These are phyloP conservation scores for Drosophila multiciliata DNA, from an alignment of 2,888 invertebrate genomes.

Conservation along the genomic window DNA sequence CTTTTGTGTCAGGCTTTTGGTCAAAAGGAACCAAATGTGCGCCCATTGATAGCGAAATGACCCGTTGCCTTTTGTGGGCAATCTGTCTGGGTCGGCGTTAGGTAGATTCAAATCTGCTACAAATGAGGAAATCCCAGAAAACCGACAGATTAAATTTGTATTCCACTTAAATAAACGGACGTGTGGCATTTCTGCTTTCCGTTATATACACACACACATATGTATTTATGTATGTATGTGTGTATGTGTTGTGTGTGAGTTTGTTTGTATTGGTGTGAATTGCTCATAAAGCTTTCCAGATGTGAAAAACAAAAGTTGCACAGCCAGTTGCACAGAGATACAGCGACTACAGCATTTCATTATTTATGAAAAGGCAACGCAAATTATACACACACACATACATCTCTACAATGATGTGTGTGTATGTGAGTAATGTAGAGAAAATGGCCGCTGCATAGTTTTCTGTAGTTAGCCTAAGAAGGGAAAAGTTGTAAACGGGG, in stretches of 20 bases:
- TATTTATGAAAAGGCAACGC: constrained; percentile 71
- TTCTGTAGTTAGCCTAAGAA: constrained; percentile 48
- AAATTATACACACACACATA: constrained; percentile 61
- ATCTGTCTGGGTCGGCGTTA: too few relatives aligned
- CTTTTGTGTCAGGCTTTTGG: constrained; percentile 36
- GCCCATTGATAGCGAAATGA: constrained; percentile 53
- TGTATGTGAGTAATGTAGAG: constrained; percentile 56
- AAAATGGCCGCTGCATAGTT: constrained; percentile 59
- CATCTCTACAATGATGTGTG: constrained; percentile 4
- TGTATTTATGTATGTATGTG: neutral
- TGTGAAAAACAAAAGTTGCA: constrained; percentile 54
- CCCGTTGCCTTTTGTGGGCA: neutral
- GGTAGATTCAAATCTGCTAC: constrained; percentile 66
- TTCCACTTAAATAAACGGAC: constrained; percentile 62
- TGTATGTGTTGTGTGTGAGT: neutral
- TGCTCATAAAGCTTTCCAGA: constrained; percentile 51
- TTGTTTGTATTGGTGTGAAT: constrained; percentile 20
- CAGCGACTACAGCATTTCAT: constrained; percentile 51
- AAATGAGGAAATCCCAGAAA: constrained; percentile 74
- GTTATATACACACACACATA: constrained; percentile 12
- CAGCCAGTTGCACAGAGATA: constrained; percentile 42
- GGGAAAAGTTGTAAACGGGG: neutral
- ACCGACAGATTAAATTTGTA: constrained; percentile 75
- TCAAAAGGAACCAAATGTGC: constrained; percentile 38
- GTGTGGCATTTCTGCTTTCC: constrained; percentile 58